Conservation (phyloP, 2,113 vertebrate genomes). For the Crotophaga sulcirostris region DNA sequence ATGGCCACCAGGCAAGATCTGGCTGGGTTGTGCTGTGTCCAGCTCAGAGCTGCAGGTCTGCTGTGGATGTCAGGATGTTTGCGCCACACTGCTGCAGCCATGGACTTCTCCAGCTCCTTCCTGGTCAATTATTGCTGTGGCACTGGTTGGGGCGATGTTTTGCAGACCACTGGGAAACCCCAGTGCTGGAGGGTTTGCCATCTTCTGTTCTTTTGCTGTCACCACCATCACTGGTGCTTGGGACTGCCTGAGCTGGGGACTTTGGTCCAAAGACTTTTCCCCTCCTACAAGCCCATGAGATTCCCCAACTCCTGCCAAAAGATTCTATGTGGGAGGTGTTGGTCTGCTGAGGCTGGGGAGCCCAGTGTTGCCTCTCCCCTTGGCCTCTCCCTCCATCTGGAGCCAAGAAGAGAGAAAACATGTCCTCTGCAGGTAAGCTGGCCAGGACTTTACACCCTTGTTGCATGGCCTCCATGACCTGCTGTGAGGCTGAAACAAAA, state of each 20-base stretch:
- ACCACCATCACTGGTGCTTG: accelerated
- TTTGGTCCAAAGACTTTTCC: neutral
- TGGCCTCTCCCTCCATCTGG: neutral
- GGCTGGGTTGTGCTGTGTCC: neutral
- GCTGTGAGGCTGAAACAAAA: neutral
- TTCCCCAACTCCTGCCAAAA: neutral
- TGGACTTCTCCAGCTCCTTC: neutral
- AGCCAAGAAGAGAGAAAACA: accelerated
- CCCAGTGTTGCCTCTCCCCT: accelerated
- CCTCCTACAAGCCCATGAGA: neutral
- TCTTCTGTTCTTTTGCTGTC: neutral
- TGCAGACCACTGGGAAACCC: neutral
- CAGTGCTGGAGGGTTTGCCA: neutral
- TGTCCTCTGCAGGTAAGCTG: neutral
- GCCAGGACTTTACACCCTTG: neutral
- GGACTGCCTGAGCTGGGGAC: neutral
- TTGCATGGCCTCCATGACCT: accelerated
- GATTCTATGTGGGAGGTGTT: accelerated
- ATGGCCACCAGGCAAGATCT: neutral
- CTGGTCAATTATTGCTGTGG: neutral
- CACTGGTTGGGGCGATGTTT: accelerated
- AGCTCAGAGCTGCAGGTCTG: neutral
- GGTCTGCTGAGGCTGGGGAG: neutral
- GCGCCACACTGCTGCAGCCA: neutral
- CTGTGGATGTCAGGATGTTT: accelerated